Conservation (phyloP, 1,140 invertebrate genomes). For the Tenebrio molitor region DNA sequence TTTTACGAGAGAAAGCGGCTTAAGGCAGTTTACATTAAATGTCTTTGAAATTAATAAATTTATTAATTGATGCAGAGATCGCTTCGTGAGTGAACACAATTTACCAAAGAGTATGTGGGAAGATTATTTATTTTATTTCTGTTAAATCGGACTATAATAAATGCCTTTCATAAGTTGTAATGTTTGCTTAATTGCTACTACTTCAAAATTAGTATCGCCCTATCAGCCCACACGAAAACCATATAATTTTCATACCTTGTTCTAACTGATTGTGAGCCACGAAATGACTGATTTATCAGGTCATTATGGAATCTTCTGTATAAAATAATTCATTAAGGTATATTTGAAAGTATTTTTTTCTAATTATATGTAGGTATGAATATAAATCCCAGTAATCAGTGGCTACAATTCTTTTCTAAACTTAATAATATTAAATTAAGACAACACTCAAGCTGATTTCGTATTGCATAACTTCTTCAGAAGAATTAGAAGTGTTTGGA, state of each 20-base stretch:
- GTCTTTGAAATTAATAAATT: slow-evolving; percentile 10
- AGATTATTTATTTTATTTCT: slow-evolving; percentile 24
- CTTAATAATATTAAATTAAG: neutral
- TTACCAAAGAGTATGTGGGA: neutral
- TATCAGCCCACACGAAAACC: slow-evolving; percentile 11
- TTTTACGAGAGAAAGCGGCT: slow-evolving; percentile 27
- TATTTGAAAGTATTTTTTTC: neutral
- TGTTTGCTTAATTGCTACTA: slow-evolving; percentile 23
- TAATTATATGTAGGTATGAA: neutral
- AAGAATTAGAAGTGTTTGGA: slow-evolving; percentile 4
- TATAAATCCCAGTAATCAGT: neutral
- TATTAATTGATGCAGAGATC: slow-evolving; percentile 11
- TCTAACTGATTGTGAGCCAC: neutral
- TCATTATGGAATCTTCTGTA: neutral
- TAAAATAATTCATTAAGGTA: slow-evolving; percentile 1
- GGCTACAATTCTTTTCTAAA: slow-evolving; percentile 3
- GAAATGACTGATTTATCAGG: slow-evolving; percentile 9
- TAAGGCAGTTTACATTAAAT: slow-evolving; percentile 5
- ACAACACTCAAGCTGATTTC: neutral
- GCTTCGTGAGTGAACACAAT: slow-evolving; percentile 8
- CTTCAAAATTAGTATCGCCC: slow-evolving; percentile 21
- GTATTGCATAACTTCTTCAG: neutral
- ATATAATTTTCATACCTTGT: neutral
- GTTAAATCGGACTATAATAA: slow-evolving; percentile 29
- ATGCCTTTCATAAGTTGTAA: slow-evolving; percentile 28